A percentile compares a stretch with the other conserved stretches of the same genome.
Conservation (phyloP, 2,888 invertebrate species). For the Seira ritae region DNA sequence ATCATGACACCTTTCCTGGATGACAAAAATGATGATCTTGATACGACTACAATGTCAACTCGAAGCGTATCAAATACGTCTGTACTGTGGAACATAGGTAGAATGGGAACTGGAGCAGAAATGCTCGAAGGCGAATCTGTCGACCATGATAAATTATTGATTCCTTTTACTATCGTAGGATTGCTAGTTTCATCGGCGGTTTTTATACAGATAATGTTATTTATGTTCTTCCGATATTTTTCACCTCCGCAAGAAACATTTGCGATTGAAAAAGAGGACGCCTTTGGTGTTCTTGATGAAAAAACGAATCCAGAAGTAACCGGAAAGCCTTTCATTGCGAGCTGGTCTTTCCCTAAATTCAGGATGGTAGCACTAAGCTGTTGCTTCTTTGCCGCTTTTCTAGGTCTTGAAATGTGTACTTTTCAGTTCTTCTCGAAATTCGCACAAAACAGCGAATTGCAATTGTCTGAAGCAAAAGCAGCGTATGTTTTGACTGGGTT, state of each 20-base stretch:
- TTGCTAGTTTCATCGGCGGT: background rate
- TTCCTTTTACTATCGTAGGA: constrained; percentile 54
- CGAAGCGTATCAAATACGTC: background rate
- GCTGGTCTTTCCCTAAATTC: constrained; percentile 37
- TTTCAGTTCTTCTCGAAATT: constrained; percentile 70
- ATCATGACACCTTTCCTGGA: constrained; percentile 52
- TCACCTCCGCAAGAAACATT: constrained; percentile 43
- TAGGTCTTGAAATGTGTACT: constrained; percentile 66
- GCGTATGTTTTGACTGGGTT: constrained; percentile 62
- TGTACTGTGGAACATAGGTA: too few relatives aligned
- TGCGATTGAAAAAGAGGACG: background rate
- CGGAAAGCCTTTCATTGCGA: background rate
- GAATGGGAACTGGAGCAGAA: too few relatives aligned
- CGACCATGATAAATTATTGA: constrained; percentile 30
- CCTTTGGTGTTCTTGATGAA: too few relatives aligned
- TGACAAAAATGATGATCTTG: constrained; percentile 8
- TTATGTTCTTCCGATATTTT: constrained; percentile 48
- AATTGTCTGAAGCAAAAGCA: constrained; percentile 54
- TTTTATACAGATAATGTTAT: constrained; percentile 36
- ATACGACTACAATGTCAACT: background rate
- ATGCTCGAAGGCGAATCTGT: background rate
- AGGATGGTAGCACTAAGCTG: constrained; percentile 32
- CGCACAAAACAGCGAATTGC: constrained; percentile 61
- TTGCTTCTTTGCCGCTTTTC: constrained; percentile 60
- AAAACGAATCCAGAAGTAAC: background rate